Conservation (phyloP, 2,113 vertebrate genomes). For the Pelodiscus sinensis region DNA sequence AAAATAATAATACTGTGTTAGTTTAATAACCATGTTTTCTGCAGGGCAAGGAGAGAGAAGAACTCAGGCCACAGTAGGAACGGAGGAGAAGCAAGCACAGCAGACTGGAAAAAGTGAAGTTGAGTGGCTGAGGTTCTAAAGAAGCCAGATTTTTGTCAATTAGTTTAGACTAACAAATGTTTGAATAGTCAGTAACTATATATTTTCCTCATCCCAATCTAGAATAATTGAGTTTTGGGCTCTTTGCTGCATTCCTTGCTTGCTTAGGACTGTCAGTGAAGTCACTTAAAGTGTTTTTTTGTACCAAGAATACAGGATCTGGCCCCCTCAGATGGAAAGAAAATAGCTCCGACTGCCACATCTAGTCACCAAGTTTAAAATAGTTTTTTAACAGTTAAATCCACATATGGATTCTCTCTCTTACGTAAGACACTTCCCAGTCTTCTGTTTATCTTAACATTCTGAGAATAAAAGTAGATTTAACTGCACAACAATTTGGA, state of each 20-base stretch:
- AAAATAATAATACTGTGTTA: accelerated
- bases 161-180: neutral
- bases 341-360: neutral
- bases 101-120: neutral
- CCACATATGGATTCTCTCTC: neutral
- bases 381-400: neutral
- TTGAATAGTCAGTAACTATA: conserved; percentile 33
- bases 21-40: neutral
- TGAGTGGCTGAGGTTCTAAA: neutral
- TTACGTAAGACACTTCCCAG: neutral
- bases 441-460: neutral
- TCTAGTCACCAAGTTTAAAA: neutral
- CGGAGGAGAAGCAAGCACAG: neutral
- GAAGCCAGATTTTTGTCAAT: conserved; percentile 21
- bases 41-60: neutral
- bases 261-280: conserved; percentile 43
- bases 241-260: conserved; percentile 63
- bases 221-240: conserved; percentile 66
- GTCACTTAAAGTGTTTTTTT: conserved; percentile 41
- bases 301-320: conserved; percentile 29
- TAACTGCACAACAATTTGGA: neutral
- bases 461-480: conserved; percentile 4
- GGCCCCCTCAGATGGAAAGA: conserved; percentile 8
- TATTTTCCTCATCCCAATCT: conserved; percentile 63
- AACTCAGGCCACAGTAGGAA: neutral